Evolutionary conservation across 2,888 invertebrate genomes (phyloP).

Genomic region (Phymatocera aterrima): DNA sequence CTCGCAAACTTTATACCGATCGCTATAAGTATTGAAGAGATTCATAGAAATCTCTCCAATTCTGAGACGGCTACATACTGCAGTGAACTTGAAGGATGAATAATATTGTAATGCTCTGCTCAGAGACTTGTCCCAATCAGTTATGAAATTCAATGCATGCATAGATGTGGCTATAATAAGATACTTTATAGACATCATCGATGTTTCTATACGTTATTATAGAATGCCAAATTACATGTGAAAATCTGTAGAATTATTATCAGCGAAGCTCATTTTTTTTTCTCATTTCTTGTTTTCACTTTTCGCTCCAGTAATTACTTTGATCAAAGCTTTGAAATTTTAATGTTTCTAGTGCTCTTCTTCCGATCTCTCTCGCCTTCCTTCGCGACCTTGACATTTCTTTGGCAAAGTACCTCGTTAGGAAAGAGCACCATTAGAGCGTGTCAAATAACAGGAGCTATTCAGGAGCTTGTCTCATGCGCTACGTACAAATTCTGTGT

Average conservation of each 20-base stretch:
- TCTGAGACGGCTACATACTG: background rate
- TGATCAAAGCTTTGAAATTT: background rate
- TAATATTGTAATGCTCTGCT: too few relatives aligned
- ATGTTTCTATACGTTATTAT: too few relatives aligned
- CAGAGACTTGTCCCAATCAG: background rate
- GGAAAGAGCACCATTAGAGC: background rate
- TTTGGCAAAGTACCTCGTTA: slow-evolving; percentile 11
- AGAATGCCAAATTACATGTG: too few relatives aligned
- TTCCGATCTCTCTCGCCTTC: background rate
- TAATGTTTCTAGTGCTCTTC: slow-evolving; percentile 13
- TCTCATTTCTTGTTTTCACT: background rate
- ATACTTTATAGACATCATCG: background rate
- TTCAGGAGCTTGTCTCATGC: background rate
- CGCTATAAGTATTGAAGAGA: background rate
- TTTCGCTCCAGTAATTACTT: background rate
- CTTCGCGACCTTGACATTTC: slow-evolving; percentile 24
- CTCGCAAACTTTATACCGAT: background rate
- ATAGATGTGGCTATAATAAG: background rate
- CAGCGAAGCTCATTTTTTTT: background rate
- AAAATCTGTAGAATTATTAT: too few relatives aligned
- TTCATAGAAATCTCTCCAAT: background rate
- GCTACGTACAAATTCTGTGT: background rate
- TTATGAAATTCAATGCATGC: slow-evolving; percentile 20
- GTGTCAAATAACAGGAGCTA: background rate
- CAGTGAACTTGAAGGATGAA: background rate